phyloP scores from a whole-genome alignment of 2,888 invertebrate genomes.

The Pheosia gnoma region DNA sequence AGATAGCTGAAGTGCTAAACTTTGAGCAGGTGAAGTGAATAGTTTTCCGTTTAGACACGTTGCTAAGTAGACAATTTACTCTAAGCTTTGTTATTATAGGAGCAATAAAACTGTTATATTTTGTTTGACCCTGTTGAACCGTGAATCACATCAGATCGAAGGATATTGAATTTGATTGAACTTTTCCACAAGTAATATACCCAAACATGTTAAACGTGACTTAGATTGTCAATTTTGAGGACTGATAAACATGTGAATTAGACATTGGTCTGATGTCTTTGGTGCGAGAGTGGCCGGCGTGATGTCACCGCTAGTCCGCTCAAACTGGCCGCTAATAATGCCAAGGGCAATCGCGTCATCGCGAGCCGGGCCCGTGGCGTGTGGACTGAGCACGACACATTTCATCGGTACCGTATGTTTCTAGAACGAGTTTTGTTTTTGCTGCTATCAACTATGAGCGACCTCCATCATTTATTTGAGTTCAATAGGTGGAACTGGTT shows the following conservation, averaged over 20 bases:
- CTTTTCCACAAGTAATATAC: neutral
- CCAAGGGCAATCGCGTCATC: slow-evolving; percentile 67
- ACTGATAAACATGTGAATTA: neutral
- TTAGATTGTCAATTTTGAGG: neutral
- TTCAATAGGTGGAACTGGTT: neutral
- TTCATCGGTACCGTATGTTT: slow-evolving; percentile 1
- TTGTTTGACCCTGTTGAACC: no score
- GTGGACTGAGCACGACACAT: slow-evolving; percentile 6
- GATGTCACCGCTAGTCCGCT: slow-evolving; percentile 43
- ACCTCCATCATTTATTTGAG: neutral
- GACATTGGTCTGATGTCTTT: neutral
- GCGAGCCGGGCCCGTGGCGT: slow-evolving; percentile 11
- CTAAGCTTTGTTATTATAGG: neutral
- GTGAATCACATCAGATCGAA: no score
- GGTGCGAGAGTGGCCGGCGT: slow-evolving; percentile 20
- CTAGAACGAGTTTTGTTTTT: slow-evolving; percentile 5
- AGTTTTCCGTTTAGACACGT: neutral
- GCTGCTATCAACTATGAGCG: neutral
- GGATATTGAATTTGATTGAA: neutral
- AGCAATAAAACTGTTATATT: no score
- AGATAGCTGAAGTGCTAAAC: neutral
- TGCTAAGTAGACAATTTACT: neutral
- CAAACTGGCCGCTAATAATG: slow-evolving; percentile 58
- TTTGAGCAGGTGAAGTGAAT: neutral
- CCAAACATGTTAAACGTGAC: neutral